Conservation (phyloP, 1,140 invertebrate species). For the Drosophila lowei region DNA sequence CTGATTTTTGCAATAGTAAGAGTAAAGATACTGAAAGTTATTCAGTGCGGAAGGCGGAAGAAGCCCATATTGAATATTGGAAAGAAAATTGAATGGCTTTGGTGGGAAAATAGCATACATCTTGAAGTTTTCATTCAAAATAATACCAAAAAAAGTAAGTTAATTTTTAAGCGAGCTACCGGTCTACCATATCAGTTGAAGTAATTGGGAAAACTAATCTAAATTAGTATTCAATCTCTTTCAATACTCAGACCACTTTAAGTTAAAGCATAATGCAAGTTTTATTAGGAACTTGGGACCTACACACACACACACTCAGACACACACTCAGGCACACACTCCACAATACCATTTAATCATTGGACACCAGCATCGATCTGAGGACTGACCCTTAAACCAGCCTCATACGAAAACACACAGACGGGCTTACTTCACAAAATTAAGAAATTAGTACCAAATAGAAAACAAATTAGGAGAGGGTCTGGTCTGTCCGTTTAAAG, state of each 20-base stretch:
- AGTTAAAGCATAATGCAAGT: constrained; percentile 68
- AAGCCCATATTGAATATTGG: no score
- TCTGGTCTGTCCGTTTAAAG: constrained; percentile 32
- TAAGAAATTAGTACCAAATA: constrained; percentile 79
- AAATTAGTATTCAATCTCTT: constrained; percentile 35
- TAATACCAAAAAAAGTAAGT: no score
- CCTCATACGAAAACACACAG: constrained; percentile 15
- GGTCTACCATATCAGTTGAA: constrained; percentile 18
- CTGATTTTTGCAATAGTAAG: constrained; percentile 61
- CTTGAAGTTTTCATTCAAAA: no score
- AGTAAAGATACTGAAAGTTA: constrained; percentile 51
- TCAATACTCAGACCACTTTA: constrained; percentile 45
- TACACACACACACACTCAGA: constrained; percentile 2
- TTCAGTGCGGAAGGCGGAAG: not conserved
- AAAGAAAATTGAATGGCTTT: not conserved
- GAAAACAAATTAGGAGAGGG: constrained; percentile 81
- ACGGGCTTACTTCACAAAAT: constrained; percentile 55
- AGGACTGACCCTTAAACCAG: constrained; percentile 41
- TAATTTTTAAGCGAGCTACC: no score
- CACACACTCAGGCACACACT: not conserved
- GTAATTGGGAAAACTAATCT: constrained; percentile 59
- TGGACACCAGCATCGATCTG: constrained; percentile 57
- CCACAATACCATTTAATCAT: constrained; percentile 45
- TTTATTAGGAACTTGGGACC: constrained; percentile 68
- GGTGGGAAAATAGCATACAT: not conserved